Evolutionary conservation across 2,888 invertebrate genomes (phyloP).

Genomic region (Linnaemya tessellans): DNA sequence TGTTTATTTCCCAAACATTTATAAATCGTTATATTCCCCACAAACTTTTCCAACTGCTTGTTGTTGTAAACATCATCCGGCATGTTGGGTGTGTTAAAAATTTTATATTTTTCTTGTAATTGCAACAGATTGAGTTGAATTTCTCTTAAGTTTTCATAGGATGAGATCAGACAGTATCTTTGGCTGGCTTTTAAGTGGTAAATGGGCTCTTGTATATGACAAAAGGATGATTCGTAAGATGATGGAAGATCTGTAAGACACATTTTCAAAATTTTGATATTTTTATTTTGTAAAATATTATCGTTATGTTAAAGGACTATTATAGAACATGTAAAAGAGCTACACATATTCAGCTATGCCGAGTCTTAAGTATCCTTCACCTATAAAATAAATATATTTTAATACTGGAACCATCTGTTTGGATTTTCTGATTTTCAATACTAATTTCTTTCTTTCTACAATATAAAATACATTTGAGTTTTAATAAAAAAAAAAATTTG

Average conservation of each 20-base stretch:
- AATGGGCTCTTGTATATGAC: conserved; percentile 77
- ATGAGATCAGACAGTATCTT: conserved; percentile 75
- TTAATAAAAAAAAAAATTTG: too few species aligned
- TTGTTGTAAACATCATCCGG: conserved; percentile 42
- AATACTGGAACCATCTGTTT: too few species aligned
- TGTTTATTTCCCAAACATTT: conserved; percentile 15
- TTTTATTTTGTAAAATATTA: too few species aligned
- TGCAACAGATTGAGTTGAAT: conserved; percentile 73
- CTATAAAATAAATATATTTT: too few species aligned
- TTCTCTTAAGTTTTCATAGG: conserved; percentile 72
- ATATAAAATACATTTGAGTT: too few species aligned
- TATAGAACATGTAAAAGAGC: too few species aligned
- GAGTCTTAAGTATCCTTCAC: too few species aligned
- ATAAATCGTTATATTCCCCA: conserved; percentile 43
- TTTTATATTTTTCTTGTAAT: conserved; percentile 67
- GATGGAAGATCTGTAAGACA: conserved; percentile 77
- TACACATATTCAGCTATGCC: too few species aligned
- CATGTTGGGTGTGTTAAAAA: conserved; percentile 74
- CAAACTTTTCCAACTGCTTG: conserved; percentile 13
- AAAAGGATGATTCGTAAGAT: conserved; percentile 76
- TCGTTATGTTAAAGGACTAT: too few species aligned
- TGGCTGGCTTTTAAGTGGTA: conserved; percentile 76
- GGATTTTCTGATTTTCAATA: too few species aligned
- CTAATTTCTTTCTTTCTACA: too few species aligned
- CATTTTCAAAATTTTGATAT: background rate